Evolutionary conservation across 53 echinoderm and acorn worm species (phyloP).

Genomic region (Patiria pectinifera): DNA sequence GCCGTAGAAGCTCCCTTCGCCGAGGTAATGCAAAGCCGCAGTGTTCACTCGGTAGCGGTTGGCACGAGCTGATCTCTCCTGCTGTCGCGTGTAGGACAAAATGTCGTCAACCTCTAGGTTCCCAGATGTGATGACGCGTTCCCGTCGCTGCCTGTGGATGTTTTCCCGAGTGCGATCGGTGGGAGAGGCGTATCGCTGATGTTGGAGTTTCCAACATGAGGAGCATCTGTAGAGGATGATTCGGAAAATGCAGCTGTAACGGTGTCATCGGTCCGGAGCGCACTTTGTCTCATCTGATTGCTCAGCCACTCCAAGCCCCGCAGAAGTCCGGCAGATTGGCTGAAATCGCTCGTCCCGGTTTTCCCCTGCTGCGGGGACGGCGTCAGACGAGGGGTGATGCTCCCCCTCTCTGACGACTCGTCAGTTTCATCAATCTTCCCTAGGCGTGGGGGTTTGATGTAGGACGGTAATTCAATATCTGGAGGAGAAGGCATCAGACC

Average conservation of each 20-base stretch:
- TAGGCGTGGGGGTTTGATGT: slow-evolving; percentile 23
- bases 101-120: neutral
- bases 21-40: slow-evolving; percentile 41
- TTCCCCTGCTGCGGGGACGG: neutral
- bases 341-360: neutral
- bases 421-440: slow-evolving; percentile 18
- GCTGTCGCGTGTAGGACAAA: neutral
- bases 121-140: neutral
- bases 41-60: slow-evolving; percentile 37
- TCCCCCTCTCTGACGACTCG: neutral
- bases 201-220: neutral
- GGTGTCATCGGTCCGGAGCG: neutral
- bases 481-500: neutral
- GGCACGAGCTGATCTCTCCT: slow-evolving; percentile 31
- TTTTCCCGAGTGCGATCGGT: neutral
- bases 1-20: slow-evolving; percentile 36
- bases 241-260: neutral
- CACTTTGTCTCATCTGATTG: slow-evolving; percentile 42
- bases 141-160: neutral
- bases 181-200: neutral
- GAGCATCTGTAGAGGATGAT: neutral
- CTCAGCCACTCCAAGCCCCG: slow-evolving; percentile 44
- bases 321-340: neutral
- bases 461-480: slow-evolving; percentile 24
- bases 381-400: neutral